Conservation (phyloP, 2,113 vertebrate genomes). For the Sinocyclocheilus anophthalmus region DNA sequence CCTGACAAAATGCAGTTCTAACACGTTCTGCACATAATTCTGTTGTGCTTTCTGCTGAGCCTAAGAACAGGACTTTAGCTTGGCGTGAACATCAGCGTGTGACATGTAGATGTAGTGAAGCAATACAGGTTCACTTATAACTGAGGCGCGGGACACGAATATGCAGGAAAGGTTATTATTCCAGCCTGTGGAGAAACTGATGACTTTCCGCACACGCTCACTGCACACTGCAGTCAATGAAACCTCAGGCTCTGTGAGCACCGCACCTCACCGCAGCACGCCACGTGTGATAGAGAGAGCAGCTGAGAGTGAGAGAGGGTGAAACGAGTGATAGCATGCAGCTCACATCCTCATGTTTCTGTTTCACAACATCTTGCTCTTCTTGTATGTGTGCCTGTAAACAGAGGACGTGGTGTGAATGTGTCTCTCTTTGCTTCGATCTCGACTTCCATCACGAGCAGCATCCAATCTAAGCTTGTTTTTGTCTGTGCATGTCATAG, state of each 20-base stretch:
- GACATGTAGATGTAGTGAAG: constrained; percentile 42
- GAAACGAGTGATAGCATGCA: constrained; percentile 10
- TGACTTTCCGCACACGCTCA: constrained; percentile 43
- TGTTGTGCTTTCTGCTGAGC: not conserved
- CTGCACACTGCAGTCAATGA: constrained; percentile 56
- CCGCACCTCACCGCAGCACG: not conserved
- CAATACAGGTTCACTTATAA: constrained; percentile 47
- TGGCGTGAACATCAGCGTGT: not conserved
- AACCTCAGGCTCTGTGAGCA: constrained; percentile 33
- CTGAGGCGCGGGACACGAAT: constrained; percentile 28
- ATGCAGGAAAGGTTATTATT: constrained; percentile 53
- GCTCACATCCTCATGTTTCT: constrained; percentile 31
- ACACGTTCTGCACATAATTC: constrained; percentile 46
- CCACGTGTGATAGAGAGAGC: constrained; percentile 5
- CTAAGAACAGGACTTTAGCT: constrained; percentile 14
- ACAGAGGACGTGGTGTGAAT: constrained; percentile 17
- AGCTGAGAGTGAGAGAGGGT: not conserved
- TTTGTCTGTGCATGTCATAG: not conserved
- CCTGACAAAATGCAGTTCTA: constrained; percentile 54
- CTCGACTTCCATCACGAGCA: not conserved
- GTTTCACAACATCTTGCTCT: constrained; percentile 9
- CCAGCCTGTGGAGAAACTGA: constrained; percentile 49
- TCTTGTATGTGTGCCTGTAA: constrained; percentile 38
- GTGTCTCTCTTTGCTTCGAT: constrained; percentile 26
- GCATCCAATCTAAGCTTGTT: not conserved